A percentile compares a stretch with the other conserved stretches of the same genome.
phyloP scores from a whole-genome alignment of 2,113 vertebrate genomes.

The Takifugu flavidus region DNA sequence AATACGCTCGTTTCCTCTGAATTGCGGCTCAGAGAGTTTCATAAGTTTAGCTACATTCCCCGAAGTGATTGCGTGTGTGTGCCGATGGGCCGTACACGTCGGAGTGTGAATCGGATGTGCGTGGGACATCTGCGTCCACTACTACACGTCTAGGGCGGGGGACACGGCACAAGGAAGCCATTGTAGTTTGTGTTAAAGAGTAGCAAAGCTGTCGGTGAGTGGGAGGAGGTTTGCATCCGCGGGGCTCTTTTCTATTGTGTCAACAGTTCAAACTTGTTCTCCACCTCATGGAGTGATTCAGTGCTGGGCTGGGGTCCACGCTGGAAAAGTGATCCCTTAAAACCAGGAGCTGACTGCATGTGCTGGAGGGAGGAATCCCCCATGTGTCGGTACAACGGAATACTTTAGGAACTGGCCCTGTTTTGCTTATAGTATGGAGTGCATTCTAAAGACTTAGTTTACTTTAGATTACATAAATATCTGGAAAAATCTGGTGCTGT shows the following conservation, averaged over 20 bases:
- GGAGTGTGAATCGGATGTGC: background rate
- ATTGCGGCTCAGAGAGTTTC: conserved; percentile 47
- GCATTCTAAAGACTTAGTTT: no score
- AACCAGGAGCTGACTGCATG: conserved; percentile 33
- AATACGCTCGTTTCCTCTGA: conserved; percentile 51
- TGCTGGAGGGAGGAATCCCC: conserved; percentile 18
- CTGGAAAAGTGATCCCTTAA: conserved; percentile 30
- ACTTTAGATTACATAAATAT: no score
- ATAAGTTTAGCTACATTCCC: conserved; percentile 8
- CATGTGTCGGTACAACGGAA: no score
- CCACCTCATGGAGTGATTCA: conserved; percentile 37
- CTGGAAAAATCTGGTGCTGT: no score
- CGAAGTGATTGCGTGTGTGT: background rate
- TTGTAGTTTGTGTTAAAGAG: conserved; percentile 60
- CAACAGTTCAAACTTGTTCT: conserved; percentile 44
- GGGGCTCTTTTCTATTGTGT: conserved; percentile 42
- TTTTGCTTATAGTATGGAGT: no score
- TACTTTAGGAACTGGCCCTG: no score
- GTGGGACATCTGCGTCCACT: conserved; percentile 23
- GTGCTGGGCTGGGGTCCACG: conserved; percentile 41
- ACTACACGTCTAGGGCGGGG: conserved; percentile 32
- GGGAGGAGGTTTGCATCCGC: conserved; percentile 60
- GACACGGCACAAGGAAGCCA: conserved; percentile 61
- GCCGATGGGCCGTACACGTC: background rate
- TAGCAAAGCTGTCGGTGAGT: conserved; percentile 44